Percentiles rank a stretch among this genome's conserved stretches.
These are phyloP conservation scores for Netelia inedita DNA, from an alignment of 2,888 invertebrate species.

Conservation along the genomic window DNA sequence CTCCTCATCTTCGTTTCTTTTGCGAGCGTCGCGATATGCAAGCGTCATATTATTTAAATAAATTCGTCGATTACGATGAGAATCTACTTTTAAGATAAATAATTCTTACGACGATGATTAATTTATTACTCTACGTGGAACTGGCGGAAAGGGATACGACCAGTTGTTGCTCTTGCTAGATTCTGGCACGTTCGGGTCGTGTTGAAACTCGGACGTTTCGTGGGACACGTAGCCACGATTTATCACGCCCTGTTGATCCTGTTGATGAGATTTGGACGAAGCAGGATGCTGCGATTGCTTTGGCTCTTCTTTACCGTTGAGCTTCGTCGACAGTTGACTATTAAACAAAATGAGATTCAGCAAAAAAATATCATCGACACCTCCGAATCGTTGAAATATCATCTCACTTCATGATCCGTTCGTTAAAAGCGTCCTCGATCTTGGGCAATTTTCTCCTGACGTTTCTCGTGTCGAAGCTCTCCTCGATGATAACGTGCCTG, in stretches of 20 bases:
- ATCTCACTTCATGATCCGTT: constrained; percentile 81
- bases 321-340: constrained; percentile 81
- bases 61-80: too few relatives aligned
- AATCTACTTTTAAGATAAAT: not conserved
- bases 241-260: constrained; percentile 79
- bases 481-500: constrained; percentile 95
- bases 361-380: not conserved
- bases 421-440: constrained; percentile 81
- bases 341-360: not conserved
- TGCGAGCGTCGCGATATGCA: constrained; percentile 11
- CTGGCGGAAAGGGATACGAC: constrained; percentile 83
- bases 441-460: constrained; percentile 79
- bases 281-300: constrained; percentile 60
- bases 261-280: constrained; percentile 49
- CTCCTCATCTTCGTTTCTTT: not conserved
- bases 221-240: constrained; percentile 81
- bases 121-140: constrained; percentile 76
- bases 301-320: constrained; percentile 74
- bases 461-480: constrained; percentile 90
- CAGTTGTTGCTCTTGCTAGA: constrained; percentile 78
- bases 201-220: constrained; percentile 78
- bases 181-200: constrained; percentile 75
- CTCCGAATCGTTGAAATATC: not conserved
- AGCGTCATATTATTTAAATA: not conserved
- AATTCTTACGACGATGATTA: constrained; percentile 30